Evolutionary conservation across 2,113 vertebrate genomes (phyloP).

Genomic region (Perca fluviatilis): DNA sequence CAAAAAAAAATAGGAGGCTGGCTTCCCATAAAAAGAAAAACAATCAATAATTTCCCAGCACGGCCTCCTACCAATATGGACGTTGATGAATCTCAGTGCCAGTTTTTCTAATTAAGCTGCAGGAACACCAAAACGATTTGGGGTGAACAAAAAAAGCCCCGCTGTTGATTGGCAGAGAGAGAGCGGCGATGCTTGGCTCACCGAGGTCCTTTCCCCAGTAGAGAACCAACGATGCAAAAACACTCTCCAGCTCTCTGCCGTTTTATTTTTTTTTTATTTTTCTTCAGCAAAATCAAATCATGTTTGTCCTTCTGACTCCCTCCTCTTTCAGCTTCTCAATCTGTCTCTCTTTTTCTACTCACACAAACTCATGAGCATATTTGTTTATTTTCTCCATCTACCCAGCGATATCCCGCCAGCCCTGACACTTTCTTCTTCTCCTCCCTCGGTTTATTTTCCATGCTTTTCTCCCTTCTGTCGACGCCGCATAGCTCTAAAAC

Average conservation of each 20-base stretch:
- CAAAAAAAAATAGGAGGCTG: neutral
- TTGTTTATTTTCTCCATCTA: constrained; percentile 20
- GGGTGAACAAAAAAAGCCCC: neutral
- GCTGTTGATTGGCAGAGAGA: constrained; percentile 14
- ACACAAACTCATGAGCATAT: neutral
- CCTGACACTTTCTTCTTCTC: neutral
- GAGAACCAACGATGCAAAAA: constrained; percentile 17
- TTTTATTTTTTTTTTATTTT: neutral
- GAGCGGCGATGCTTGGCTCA: constrained; percentile 13
- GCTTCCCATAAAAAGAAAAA: neutral
- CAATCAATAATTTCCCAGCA: neutral
- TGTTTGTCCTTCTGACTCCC: constrained; percentile 14
- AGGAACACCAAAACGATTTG: constrained; percentile 4
- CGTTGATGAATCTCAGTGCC: constrained; percentile 10
- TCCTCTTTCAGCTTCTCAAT: neutral
- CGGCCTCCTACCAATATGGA: neutral
- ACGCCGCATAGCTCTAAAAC: constrained; percentile 1
- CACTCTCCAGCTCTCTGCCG: constrained; percentile 9
- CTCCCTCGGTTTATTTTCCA: constrained; percentile 21
- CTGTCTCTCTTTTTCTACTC: neutral
- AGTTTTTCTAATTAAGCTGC: constrained; percentile 41
- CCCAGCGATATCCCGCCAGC: neutral
- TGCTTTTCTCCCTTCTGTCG: constrained; percentile 19
- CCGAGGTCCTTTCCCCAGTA: constrained; percentile 28
- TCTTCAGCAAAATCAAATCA: constrained; percentile 16